Conservation (phyloP, 1,140 invertebrate genomes). For the Eufriesea mexicana region DNA sequence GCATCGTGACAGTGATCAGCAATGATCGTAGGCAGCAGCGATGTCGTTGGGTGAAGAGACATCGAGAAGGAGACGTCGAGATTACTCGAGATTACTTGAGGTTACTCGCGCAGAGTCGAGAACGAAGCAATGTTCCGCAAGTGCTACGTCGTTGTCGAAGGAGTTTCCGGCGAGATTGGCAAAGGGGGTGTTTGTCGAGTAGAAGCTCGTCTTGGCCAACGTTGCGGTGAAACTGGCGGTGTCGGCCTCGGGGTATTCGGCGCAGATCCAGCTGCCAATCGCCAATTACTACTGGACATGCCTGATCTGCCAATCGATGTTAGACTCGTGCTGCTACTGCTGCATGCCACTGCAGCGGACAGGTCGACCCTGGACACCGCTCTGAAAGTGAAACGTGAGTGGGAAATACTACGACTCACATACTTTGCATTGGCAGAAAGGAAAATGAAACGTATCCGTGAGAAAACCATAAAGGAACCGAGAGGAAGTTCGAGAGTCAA, state of each 20-base stretch:
- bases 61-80: neutral
- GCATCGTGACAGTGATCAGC: neutral
- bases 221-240: conserved; percentile 84
- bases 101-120: conserved; percentile 45
- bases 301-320: conserved; percentile 65
- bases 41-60: neutral
- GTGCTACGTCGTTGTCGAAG: conserved; percentile 70
- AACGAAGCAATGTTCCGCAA: conserved; percentile 46
- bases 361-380: conserved; percentile 87
- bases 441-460: no score
- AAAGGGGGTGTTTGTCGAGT: conserved; percentile 67
- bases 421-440: no score
- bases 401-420: neutral
- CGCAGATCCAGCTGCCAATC: conserved; percentile 80
- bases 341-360: conserved; percentile 81
- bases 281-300: conserved; percentile 69
- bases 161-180: conserved; percentile 69
- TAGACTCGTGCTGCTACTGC: conserved; percentile 79
- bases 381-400: conserved; percentile 68
- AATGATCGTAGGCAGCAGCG: neutral
- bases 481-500: no score
- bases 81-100: no score
- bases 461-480: neutral
- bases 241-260: conserved; percentile 83
- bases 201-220: conserved; percentile 76